These are phyloP conservation scores for Eutrigla gurnardus DNA, from an alignment of 2,797 vertebrate genomes.

Conservation along the genomic window DNA sequence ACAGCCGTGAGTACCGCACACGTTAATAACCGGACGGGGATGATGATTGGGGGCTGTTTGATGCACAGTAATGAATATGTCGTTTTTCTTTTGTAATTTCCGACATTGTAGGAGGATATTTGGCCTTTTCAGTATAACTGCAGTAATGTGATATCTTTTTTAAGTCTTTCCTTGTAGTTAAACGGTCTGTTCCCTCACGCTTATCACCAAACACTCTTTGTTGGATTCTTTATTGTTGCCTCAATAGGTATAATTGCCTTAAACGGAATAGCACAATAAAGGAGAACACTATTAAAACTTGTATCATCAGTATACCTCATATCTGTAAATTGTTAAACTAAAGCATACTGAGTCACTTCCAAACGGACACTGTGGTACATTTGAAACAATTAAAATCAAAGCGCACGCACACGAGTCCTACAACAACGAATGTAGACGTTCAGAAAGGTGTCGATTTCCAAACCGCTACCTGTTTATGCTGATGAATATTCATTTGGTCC, in stretches of 20 bases:
- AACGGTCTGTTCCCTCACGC: constrained; percentile 20
- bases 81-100: background rate
- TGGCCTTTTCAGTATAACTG: constrained; percentile 1
- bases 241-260: constrained; percentile 30
- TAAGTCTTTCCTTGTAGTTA: constrained; percentile 19
- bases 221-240: constrained; percentile 37
- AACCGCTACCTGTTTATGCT: constrained; percentile 28
- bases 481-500: constrained; percentile 61
- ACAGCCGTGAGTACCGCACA: constrained; percentile 85
- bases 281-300: constrained; percentile 1
- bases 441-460: constrained; percentile 14
- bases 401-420: background rate
- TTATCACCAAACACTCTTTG: constrained; percentile 25
- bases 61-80: background rate
- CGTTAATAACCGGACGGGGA: constrained; percentile 7
- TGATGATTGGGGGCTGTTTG: background rate
- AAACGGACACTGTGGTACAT: background rate
- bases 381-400: constrained; percentile 8
- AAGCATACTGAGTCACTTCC: constrained; percentile 12
- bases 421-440: constrained; percentile 24
- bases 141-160: background rate
- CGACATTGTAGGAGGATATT: background rate
- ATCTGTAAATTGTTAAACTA: constrained; percentile 17
- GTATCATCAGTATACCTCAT: constrained; percentile 6
- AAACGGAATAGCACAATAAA: constrained; percentile 7